These are phyloP conservation scores for Argyresthia goedartella DNA, from an alignment of 2,888 invertebrate species.

Conservation along the genomic window DNA sequence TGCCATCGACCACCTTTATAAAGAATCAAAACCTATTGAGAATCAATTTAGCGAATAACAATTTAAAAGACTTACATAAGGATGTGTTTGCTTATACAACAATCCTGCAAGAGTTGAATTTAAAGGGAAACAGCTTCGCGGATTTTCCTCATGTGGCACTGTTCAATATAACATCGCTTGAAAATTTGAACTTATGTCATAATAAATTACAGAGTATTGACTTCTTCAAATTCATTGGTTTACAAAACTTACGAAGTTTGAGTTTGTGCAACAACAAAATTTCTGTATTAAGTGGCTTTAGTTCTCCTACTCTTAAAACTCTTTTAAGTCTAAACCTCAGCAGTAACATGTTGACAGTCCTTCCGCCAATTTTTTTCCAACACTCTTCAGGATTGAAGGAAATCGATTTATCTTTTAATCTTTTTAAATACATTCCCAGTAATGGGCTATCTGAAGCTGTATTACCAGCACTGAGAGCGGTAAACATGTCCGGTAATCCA, in stretches of 20 bases:
- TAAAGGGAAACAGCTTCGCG: slow-evolving; percentile 79
- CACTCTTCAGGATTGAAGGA: slow-evolving; percentile 79
- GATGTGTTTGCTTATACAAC: slow-evolving; percentile 81
- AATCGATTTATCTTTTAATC: slow-evolving; percentile 83
- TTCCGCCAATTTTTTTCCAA: slow-evolving; percentile 86
- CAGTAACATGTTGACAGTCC: slow-evolving; percentile 78
- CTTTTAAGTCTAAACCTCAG: slow-evolving; percentile 82
- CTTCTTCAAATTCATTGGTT: slow-evolving; percentile 81
- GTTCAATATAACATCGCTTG: slow-evolving; percentile 80
- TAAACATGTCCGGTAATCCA: slow-evolving; percentile 89
- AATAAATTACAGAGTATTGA: slow-evolving; percentile 80
- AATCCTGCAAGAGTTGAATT: slow-evolving; percentile 80
- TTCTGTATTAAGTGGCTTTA: slow-evolving; percentile 81
- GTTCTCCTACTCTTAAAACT: slow-evolving; percentile 80
- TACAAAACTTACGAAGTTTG: slow-evolving; percentile 80
- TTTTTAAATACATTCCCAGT: slow-evolving; percentile 83
- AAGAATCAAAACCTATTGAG: slow-evolving; percentile 83
- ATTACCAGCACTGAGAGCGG: slow-evolving; percentile 77
- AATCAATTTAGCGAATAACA: slow-evolving; percentile 80
- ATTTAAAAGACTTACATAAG: slow-evolving; percentile 75
- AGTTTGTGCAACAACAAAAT: slow-evolving; percentile 82
- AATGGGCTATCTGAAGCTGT: slow-evolving; percentile 81
- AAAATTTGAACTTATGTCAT: slow-evolving; percentile 76
- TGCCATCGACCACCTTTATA: slow-evolving; percentile 79
- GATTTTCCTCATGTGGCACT: slow-evolving; percentile 86